Evolutionary conservation across 2,888 invertebrate species (phyloP), one percentile per base, ranked within the genome.

Genomic region (Brenthis hecate): DNA sequence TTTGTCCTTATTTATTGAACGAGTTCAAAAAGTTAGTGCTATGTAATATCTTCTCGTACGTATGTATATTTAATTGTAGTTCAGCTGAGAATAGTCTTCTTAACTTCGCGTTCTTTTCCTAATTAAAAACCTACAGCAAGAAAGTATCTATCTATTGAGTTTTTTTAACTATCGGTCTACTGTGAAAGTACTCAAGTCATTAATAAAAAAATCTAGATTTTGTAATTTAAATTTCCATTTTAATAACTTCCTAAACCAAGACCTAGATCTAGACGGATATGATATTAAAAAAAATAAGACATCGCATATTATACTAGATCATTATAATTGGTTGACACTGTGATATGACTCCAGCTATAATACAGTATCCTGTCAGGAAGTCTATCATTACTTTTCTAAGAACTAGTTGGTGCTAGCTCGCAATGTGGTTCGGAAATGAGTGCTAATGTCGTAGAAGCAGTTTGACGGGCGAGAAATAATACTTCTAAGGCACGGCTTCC

Each of bases 371-470:
- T 74, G 73, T 70, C 74, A 71, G 73, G 73, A 73, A 73, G 72
- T 69, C 68, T 72, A 66, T 74, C 72, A 73, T 74, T 74, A 72
- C 66, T 65, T 74, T 69, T 71, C 74, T 65, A 71, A 62, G 71
- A 71, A 73, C 68, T 58, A 58, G 68, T 68, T 63, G 53, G 81
- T 86, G 83, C 83, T 80, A 80, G 80, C 79, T 80, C 80, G 80
- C 79, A 81, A 83, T 85, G 85, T 85, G 85, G 86, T 83, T 85
- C 81, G 82, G 81, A 85, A 86, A 83, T 78, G 73, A 67, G 14
- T 72, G 75, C 74, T 73, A 69, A 60, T 60, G 60, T 50, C 60
- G 62, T 54, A 43, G 70, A 71, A 71, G 60, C 66, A 48, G 74
- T 66, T 66, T 60, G 69, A 71, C 72, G 67, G 67, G 69, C 69